phyloP scores from a whole-genome alignment of 1,140 invertebrate genomes.

The Lasaia peninsularis region DNA sequence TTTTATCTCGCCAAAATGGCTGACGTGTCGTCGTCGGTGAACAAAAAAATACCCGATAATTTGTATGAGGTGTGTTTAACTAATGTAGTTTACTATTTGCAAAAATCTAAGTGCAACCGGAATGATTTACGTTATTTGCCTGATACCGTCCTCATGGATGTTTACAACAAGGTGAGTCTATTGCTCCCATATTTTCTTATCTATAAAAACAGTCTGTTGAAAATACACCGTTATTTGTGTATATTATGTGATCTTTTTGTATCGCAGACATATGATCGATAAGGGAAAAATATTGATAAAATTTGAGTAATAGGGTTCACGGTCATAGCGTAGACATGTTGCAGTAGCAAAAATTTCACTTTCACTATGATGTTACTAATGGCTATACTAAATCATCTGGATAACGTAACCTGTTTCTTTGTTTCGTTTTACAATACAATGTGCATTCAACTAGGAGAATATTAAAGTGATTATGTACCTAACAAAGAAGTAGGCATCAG shows the following conservation, averaged over 20 bases:
- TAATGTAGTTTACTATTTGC: constrained; percentile 71
- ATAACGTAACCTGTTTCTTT: constrained; percentile 28
- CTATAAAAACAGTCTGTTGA: constrained; percentile 50
- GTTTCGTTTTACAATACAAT: constrained; percentile 20
- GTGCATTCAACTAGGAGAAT: not conserved
- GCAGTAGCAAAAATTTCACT: constrained; percentile 29
- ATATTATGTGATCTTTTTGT: constrained; percentile 21
- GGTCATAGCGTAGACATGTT: constrained; percentile 26
- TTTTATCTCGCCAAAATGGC: constrained; percentile 77
- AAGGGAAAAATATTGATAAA: constrained; percentile 16
- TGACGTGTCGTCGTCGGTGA: constrained; percentile 66
- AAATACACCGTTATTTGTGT: constrained; percentile 51
- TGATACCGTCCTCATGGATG: constrained; percentile 81
- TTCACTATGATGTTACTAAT: constrained; percentile 35
- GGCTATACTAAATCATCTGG: constrained; percentile 4
- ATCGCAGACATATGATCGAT: constrained; percentile 13
- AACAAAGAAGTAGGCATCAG: not conserved
- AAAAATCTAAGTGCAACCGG: constrained; percentile 65
- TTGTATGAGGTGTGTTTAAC: constrained; percentile 78
- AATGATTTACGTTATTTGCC: constrained; percentile 73
- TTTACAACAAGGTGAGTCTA: constrained; percentile 81
- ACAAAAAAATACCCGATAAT: constrained; percentile 74
- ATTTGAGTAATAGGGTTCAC: constrained; percentile 34
- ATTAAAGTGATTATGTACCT: not conserved
- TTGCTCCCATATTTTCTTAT: constrained; percentile 38